phyloP scores from a whole-genome alignment of 64 coral and sea anemone species.

The Dendronephthya gigantea region DNA sequence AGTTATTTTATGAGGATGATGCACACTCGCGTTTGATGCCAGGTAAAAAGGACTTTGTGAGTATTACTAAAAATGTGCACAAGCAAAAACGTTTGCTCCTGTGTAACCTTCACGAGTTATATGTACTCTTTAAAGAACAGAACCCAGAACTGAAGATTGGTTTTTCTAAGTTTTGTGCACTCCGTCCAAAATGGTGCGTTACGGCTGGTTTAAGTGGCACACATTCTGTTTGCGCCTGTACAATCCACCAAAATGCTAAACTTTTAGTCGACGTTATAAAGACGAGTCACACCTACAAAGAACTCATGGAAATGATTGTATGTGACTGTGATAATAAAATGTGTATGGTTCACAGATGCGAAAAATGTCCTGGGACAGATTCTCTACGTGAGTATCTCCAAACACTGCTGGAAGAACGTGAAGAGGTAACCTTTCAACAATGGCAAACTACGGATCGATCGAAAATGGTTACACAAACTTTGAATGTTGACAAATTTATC shows the following conservation, averaged over 20 bases:
- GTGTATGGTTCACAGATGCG: slow-evolving; percentile 47
- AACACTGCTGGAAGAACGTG: too few relatives aligned
- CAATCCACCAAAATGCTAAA: too few relatives aligned
- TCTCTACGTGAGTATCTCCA: slow-evolving; percentile 20
- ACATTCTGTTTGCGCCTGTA: too few relatives aligned
- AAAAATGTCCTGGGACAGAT: slow-evolving; percentile 38
- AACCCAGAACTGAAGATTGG: too few relatives aligned
- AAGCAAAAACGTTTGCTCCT: too few relatives aligned
- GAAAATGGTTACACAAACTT: neutral
- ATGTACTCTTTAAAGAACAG: too few relatives aligned
- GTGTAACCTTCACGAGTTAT: too few relatives aligned
- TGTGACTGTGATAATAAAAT: slow-evolving; percentile 27
- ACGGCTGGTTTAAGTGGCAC: too few relatives aligned
- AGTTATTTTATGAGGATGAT: neutral
- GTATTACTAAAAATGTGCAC: neutral
- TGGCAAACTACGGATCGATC: neutral
- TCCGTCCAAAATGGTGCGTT: too few relatives aligned
- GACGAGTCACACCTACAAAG: slow-evolving; percentile 29
- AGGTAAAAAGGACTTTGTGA: neutral
- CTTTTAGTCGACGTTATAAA: too few relatives aligned
- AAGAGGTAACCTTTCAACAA: neutral
- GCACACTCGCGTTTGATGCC: neutral
- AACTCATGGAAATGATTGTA: slow-evolving; percentile 33
- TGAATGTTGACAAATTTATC: neutral
- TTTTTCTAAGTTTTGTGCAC: too few relatives aligned